phyloP scores from a whole-genome alignment of 2,888 invertebrate species.

The Gerosis bhagava region DNA sequence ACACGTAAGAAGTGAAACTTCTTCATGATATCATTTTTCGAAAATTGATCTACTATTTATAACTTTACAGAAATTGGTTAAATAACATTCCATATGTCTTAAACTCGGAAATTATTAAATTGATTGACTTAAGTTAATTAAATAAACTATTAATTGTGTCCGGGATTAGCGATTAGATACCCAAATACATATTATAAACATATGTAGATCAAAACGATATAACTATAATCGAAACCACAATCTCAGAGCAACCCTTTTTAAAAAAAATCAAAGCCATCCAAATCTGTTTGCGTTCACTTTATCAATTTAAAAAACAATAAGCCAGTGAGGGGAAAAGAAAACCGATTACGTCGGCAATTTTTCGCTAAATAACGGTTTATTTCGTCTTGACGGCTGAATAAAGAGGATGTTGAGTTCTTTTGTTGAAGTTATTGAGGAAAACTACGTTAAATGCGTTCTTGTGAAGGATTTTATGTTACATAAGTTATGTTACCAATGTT shows the following conservation, averaged over 20 bases:
- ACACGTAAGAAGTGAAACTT: too few relatives aligned
- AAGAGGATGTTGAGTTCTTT: conserved; percentile 11
- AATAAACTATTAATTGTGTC: too few relatives aligned
- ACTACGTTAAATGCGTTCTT: background rate
- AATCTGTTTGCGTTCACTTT: conserved; percentile 21
- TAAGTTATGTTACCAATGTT: too few relatives aligned
- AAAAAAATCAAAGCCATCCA: conserved; percentile 18
- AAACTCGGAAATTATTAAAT: too few relatives aligned
- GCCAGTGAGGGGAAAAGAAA: conserved; percentile 13
- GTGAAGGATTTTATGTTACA: too few relatives aligned
- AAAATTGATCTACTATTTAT: too few relatives aligned
- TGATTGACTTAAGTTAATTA: too few relatives aligned
- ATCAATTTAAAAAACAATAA: conserved; percentile 26
- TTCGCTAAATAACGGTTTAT: conserved; percentile 21
- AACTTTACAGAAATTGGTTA: too few relatives aligned
- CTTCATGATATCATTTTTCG: too few relatives aligned
- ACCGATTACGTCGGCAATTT: conserved; percentile 18
- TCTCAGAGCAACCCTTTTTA: conserved; percentile 17
- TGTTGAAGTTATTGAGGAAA: conserved; percentile 17
- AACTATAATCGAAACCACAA: background rate
- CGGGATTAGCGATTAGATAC: too few relatives aligned
- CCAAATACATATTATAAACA: too few relatives aligned
- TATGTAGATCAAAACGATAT: background rate
- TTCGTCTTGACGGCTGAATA: conserved; percentile 20
- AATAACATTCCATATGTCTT: too few relatives aligned